A percentile compares a stretch with the other conserved stretches of the same genome.
phyloP scores from a whole-genome alignment of 2,113 vertebrate species.

The Ageneiosus marmoratus region DNA sequence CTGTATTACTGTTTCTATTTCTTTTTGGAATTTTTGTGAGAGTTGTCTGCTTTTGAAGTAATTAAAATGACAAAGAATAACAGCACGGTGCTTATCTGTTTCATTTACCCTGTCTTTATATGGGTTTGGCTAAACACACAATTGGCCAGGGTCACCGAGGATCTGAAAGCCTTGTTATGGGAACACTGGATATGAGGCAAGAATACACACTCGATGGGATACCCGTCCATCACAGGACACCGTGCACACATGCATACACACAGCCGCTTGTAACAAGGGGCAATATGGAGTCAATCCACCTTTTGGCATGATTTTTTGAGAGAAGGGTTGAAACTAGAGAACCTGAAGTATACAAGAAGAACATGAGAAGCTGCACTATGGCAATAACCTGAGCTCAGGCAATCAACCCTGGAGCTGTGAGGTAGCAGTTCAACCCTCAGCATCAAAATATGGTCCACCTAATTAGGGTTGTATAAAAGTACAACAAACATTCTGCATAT shows the following conservation, averaged over 20 bases:
- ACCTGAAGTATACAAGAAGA: not conserved
- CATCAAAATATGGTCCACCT: not conserved
- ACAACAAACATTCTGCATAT: not conserved
- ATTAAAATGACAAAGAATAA: slow-evolving; percentile 80
- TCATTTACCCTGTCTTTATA: not conserved
- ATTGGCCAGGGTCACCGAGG: not conserved
- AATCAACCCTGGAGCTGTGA: not conserved
- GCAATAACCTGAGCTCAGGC: no score
- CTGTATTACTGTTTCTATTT: slow-evolving; percentile 77
- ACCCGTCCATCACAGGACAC: not conserved
- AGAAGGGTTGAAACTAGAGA: not conserved
- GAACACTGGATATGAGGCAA: not conserved
- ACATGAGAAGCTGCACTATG: not conserved
- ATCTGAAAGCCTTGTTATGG: not conserved
- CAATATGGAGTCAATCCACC: not conserved
- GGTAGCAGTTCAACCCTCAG: not conserved
- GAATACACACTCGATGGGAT: not conserved
- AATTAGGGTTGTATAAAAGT: not conserved
- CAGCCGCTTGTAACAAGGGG: not conserved
- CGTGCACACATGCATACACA: not conserved
- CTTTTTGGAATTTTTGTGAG: slow-evolving; percentile 69
- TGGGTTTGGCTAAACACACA: not conserved
- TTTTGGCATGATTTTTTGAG: not conserved
- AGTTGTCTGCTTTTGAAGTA: slow-evolving; percentile 77
- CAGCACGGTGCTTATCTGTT: slow-evolving; percentile 49